Conservation (phyloP, 2,888 invertebrate species). For the Ptilodon capucinus region DNA sequence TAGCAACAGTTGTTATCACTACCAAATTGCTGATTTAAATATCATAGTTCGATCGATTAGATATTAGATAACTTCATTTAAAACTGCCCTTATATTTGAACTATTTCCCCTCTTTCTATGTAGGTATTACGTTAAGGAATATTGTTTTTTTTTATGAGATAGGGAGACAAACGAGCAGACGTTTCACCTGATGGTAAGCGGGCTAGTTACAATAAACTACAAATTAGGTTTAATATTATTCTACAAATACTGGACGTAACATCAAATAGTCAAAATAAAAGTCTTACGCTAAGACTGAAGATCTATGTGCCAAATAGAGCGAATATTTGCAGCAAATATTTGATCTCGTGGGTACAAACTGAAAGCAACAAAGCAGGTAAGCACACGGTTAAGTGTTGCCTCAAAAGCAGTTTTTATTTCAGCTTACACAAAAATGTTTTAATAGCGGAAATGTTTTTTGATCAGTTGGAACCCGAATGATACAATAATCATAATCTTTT, state of each 20-base stretch:
- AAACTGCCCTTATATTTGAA: no score
- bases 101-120: no score
- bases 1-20: not conserved
- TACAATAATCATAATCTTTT: conserved; percentile 84
- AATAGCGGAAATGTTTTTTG: conserved; percentile 71
- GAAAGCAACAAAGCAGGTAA: conserved; percentile 24
- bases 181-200: no score
- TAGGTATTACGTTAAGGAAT: no score
- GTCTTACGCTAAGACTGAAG: conserved; percentile 60
- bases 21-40: not conserved
- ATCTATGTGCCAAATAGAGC: conserved; percentile 62
- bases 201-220: no score
- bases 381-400: not conserved
- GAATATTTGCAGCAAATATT: conserved; percentile 48
- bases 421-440: conserved; percentile 75
- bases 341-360: conserved; percentile 61
- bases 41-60: no score
- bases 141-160: no score
- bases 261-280: not conserved
- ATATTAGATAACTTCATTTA: no score
- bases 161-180: no score
- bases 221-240: no score
- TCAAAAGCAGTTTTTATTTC: no score
- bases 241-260: no score
- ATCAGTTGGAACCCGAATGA: conserved; percentile 79